These are phyloP conservation scores for Neoarius graeffei DNA, from an alignment of 2,113 vertebrate genomes.

Conservation along the genomic window DNA sequence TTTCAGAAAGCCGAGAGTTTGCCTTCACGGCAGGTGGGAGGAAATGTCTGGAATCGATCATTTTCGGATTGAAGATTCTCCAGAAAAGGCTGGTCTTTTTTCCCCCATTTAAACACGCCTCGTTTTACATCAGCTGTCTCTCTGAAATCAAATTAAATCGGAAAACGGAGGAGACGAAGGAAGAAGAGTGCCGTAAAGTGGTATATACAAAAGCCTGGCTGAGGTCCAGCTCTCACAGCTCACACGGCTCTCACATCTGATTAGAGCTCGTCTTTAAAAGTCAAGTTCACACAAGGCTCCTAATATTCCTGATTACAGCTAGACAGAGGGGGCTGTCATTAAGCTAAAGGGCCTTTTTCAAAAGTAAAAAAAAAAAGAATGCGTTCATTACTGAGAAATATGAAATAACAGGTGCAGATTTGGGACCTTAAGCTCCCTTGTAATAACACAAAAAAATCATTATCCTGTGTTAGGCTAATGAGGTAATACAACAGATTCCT, in stretches of 20 bases:
- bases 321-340: conserved; percentile 2
- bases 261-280: conserved; percentile 42
- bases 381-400: conserved; percentile 24
- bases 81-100: conserved; percentile 45
- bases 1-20: not conserved
- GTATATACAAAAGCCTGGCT: conserved; percentile 36
- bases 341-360: conserved; percentile 46
- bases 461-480: not conserved
- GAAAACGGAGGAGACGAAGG: conserved; percentile 20
- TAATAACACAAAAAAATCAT: not conserved
- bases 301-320: conserved; percentile 54
- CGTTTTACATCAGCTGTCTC: conserved; percentile 37
- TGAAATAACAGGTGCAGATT: not conserved
- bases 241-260: conserved; percentile 22
- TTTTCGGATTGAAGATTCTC: conserved; percentile 37
- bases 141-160: conserved; percentile 40
- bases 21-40: conserved; percentile 13
- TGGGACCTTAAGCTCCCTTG: not conserved
- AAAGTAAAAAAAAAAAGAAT: not conserved
- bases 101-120: conserved; percentile 34
- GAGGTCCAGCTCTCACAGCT: conserved; percentile 18
- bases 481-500: not conserved
- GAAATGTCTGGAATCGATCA: conserved; percentile 38
- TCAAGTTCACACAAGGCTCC: conserved; percentile 42
- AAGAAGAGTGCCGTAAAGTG: not conserved